Base-by-base conservation (phyloP, 2,797 vertebrate species). In the Miichthys miiuy region DNA sequence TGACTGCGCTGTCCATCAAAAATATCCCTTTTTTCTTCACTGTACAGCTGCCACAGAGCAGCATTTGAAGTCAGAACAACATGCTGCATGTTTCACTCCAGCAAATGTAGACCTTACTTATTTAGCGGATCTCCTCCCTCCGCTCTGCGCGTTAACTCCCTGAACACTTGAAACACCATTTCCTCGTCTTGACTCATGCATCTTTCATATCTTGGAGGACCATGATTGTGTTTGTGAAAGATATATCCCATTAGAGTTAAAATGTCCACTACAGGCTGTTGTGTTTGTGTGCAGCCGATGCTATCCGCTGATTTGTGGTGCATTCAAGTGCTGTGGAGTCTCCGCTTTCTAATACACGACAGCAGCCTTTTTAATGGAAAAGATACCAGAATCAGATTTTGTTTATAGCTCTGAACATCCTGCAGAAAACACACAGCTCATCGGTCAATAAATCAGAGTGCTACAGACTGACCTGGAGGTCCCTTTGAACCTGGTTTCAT, bases 401-500 rank as follows among this genome's bases (percentile, higher is more conserved):
- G 1, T 27, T 25, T 63, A 11, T 0, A 34, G 56, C 67, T 69
- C 5, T 55, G 27, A 55, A 23, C 48, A 5, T 23, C 38, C 16
- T 75, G 38, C 1, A 25, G 50, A 21, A 77, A 77, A 52, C 47
- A 38, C 14, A 42, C 13, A 41, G 20, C 12, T 78, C 21, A 41
- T 13, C 3, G 3, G 8, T 21, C 8, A 18, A 14, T 54, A 12
- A 27, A 51, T 4, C 2, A 9, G 5, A 20, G 27, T 3, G 41
- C 7, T 14, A 0, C n/a, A 1, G 14, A 50, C 79, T 84, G 75
- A 99, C 98, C 98, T 96, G 98, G 98, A 82, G 97, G 96, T 64
- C 96, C 96, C 94, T 98, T 99, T 66, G 98, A 99, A 54, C 98
- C 98, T 0, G 97, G 96, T 81, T 98, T 99, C 85, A 97, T 96